These are phyloP conservation scores for Cataglyphis albicans DNA, from an alignment of 2,888 invertebrate genomes.

Conservation along the genomic window DNA sequence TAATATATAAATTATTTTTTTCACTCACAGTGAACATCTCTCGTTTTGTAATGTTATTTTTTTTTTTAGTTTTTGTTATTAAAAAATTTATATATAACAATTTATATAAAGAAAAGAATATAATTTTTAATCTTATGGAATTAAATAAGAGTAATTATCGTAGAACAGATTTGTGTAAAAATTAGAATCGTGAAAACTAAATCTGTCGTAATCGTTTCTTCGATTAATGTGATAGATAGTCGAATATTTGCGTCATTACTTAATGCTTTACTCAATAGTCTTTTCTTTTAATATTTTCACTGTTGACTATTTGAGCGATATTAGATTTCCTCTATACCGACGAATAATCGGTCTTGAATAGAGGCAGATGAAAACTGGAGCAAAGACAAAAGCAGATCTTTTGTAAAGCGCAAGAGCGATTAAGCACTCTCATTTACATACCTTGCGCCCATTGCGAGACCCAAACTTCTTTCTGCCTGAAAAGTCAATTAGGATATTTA, in stretches of 20 bases:
- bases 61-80: neutral
- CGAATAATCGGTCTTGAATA: slow-evolving; percentile 29
- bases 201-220: slow-evolving; percentile 5
- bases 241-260: slow-evolving; percentile 16
- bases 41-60: neutral
- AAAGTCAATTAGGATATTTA: slow-evolving; percentile 45
- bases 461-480: slow-evolving; percentile 28
- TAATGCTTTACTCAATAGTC: slow-evolving; percentile 4
- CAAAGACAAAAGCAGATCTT: slow-evolving; percentile 18
- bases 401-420: slow-evolving; percentile 36
- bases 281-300: slow-evolving; percentile 4
- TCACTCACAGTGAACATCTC: neutral
- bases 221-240: neutral
- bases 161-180: neutral
- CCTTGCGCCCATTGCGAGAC: slow-evolving; percentile 23
- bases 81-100: neutral
- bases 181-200: neutral
- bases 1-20: slow-evolving; percentile 6
- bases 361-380: slow-evolving; percentile 30
- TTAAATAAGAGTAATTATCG: neutral
- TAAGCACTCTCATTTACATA: slow-evolving; percentile 31
- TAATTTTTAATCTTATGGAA: neutral
- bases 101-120: neutral
- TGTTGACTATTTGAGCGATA: slow-evolving; percentile 34
- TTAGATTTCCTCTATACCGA: slow-evolving; percentile 24